These are phyloP conservation scores for Meloidogyne chitwoodi DNA, from an alignment of 1,140 invertebrate genomes.

Conservation along the genomic window DNA sequence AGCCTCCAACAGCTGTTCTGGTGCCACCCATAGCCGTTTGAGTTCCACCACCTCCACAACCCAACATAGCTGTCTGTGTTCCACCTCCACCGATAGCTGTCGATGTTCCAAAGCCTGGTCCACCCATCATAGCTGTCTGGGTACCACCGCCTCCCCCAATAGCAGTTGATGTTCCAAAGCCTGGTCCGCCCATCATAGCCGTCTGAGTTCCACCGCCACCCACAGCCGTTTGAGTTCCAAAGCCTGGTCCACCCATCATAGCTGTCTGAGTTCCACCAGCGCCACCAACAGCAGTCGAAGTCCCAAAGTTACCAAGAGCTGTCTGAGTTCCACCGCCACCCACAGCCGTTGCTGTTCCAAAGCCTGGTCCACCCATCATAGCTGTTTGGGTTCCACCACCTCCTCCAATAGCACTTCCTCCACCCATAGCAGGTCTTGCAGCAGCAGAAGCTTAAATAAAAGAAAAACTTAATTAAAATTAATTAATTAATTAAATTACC, in stretches of 20 bases:
- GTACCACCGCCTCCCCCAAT: background rate
- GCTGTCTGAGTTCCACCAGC: background rate
- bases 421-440: background rate
- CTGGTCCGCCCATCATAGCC: background rate
- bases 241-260: background rate
- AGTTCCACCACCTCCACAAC: background rate
- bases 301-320: background rate
- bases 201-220: background rate
- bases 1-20: background rate
- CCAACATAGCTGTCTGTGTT: background rate
- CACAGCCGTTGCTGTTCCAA: background rate
- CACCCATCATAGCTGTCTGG: background rate
- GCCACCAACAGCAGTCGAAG: background rate
- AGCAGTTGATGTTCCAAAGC: background rate
- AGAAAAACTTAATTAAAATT: background rate
- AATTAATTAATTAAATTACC: background rate
- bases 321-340: background rate
- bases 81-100: background rate
- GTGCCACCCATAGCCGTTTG: background rate
- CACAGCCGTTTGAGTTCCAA: background rate
- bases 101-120: background rate
- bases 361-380: background rate
- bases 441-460: background rate
- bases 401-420: background rate
- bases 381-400: background rate